Conservation (phyloP, 2,113 vertebrate species). For the Actenoides hombroni region DNA sequence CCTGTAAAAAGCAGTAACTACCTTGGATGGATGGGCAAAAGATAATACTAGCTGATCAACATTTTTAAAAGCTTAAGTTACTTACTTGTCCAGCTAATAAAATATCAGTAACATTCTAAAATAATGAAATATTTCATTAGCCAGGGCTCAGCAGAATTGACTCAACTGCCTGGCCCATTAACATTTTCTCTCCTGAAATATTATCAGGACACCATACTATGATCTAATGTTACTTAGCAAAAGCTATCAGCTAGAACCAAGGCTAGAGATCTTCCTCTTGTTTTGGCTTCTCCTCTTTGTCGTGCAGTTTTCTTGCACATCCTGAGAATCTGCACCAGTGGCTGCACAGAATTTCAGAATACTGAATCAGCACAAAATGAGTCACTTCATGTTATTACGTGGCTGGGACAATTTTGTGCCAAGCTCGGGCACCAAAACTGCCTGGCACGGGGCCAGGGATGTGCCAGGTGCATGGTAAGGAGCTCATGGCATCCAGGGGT, state of each 20-base stretch:
- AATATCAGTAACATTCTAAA: neutral
- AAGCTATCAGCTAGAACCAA: neutral
- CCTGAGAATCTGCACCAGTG: neutral
- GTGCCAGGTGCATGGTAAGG: neutral
- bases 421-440: fast-evolving
- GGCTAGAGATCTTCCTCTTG: neutral
- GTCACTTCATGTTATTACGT: fast-evolving
- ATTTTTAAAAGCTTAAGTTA: neutral
- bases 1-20: neutral
- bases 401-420: neutral
- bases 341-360: neutral
- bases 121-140: neutral
- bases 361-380: neutral
- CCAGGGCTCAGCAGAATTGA: neutral
- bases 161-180: neutral
- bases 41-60: neutral
- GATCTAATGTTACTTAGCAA: neutral
- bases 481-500: fast-evolving
- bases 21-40: neutral
- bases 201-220: neutral
- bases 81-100: neutral
- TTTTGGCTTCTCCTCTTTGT: neutral
- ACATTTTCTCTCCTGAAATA: neutral
- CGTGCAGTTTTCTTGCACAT: neutral
- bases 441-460: fast-evolving